Conservation (phyloP, 2,888 invertebrate genomes). For the Leptopilina syphax region DNA sequence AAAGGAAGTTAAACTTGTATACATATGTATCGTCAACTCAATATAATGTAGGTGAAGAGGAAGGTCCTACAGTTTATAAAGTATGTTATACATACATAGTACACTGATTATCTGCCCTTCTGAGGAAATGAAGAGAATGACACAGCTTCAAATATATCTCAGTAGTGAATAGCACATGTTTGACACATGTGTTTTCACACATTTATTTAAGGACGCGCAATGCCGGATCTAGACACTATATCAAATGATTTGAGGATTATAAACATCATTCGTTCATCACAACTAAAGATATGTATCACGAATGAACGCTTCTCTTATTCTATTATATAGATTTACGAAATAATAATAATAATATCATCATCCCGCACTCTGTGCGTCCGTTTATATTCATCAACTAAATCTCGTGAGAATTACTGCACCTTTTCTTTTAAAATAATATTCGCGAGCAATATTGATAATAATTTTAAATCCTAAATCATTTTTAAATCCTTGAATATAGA, state of each 20-base stretch:
- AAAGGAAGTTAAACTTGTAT: too few relatives aligned
- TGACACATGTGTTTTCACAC: constrained; percentile 39
- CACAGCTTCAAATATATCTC: constrained; percentile 22
- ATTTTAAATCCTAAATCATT: background rate
- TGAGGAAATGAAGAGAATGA: constrained; percentile 16
- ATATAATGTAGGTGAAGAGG: too few relatives aligned
- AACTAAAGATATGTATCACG: background rate
- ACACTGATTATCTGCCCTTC: constrained; percentile 26
- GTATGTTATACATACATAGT: background rate
- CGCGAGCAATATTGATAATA: background rate
- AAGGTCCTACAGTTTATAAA: too few relatives aligned
- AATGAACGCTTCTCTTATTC: constrained; percentile 18
- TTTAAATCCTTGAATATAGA: too few relatives aligned
- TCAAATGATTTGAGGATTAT: constrained; percentile 14
- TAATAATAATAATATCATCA: background rate
- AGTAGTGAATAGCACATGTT: constrained; percentile 10
- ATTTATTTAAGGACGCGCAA: constrained; percentile 29
- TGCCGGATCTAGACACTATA: constrained; percentile 7
- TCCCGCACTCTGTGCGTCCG: too few relatives aligned
- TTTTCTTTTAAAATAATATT: background rate
- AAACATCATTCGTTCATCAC: constrained; percentile 5
- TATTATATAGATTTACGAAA: background rate
- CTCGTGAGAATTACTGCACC: constrained; percentile 19
- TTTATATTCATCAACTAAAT: background rate
- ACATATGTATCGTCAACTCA: too few relatives aligned